Base-by-base conservation (phyloP, 64 coral and sea anemone species). In the Orbicella faveolata region DNA sequence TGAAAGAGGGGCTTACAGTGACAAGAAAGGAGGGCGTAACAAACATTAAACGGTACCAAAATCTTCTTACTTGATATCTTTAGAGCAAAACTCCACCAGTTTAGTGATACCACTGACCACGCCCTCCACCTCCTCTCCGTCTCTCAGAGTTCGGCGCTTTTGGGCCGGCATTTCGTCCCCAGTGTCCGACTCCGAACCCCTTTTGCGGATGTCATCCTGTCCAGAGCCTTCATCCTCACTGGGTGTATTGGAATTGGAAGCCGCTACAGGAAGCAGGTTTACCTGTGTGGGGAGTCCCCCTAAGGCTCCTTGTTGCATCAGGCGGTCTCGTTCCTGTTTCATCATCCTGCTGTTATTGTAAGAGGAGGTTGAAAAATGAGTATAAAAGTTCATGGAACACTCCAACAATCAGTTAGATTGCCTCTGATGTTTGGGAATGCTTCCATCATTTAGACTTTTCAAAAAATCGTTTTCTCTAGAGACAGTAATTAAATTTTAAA, bases 41-140 rank as follows among this genome's bases (percentile, higher is more conserved):
- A 70, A 21, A 70, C 10, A 70, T 9, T 26, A 9, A n/a, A 70
- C 7, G 20, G n/a, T 25, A 54, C 4, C 19, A 9, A 8, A 35
- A 21, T 61, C 3, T 65, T 87, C 96, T 90, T 95, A 98, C 96
- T 95, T 98, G 76, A 98, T 98, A 79, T 95, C 96, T 80, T 98
- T 98, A 13, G 96, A 98, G 75, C 96, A 98, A 80, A 98, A 98
- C 77, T 98, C 96, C 65, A 98, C 96, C 20, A 98, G 90, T 92
- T 98, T 98, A n/a, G 90, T 95, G 70, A 98, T 98, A 26, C 96
- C 96, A 18, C 92, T 92, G 36, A 90, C 90, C 57, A 81, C 83
- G 13, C 94, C 94, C 63, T 93, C 93, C 4, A 74, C 87, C n/a
- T 90, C 91, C 25, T 95, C 90, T 36, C 85, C 91, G 70, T 95